Evolutionary conservation across 2,113 vertebrate species (phyloP).

Genomic region (Prunella fulvescens): DNA sequence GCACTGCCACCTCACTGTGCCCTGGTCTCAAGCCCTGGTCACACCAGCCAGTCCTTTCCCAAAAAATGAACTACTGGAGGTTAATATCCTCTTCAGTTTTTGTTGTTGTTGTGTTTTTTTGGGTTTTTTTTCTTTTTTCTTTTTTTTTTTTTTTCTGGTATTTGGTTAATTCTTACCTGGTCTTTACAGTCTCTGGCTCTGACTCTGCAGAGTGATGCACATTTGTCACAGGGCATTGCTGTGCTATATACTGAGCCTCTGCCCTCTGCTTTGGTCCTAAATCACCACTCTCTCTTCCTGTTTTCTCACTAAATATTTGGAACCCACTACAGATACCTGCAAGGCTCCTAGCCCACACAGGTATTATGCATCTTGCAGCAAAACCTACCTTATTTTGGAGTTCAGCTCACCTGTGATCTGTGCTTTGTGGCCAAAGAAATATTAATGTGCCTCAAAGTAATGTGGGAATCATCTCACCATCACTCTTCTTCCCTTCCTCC

Average conservation of each 20-base stretch:
- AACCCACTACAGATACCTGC: neutral
- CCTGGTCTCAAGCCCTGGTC: neutral
- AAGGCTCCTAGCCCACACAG: neutral
- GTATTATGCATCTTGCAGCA: neutral
- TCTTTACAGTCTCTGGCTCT: neutral
- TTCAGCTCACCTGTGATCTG: neutral
- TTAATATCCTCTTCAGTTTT: neutral
- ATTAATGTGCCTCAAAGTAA: neutral
- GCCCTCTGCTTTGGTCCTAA: neutral
- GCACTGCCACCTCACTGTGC: neutral
- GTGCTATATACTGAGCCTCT: neutral
- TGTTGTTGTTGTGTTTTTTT: too few species aligned
- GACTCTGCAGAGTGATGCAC: neutral
- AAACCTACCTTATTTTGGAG: neutral
- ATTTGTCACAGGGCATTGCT: neutral
- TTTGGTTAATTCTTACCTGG: neutral
- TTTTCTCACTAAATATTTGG: neutral
- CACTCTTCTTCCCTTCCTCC: neutral
- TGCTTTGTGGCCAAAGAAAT: constrained; percentile 35
- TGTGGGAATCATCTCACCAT: neutral
- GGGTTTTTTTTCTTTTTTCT: neutral
- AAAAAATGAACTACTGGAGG: neutral
- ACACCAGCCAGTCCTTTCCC: neutral
- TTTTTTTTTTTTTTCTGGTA: neutral
- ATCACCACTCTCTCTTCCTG: neutral